These are phyloP conservation scores for Leptinotarsa lineolata DNA, from an alignment of 1,140 invertebrate species.

Conservation along the genomic window DNA sequence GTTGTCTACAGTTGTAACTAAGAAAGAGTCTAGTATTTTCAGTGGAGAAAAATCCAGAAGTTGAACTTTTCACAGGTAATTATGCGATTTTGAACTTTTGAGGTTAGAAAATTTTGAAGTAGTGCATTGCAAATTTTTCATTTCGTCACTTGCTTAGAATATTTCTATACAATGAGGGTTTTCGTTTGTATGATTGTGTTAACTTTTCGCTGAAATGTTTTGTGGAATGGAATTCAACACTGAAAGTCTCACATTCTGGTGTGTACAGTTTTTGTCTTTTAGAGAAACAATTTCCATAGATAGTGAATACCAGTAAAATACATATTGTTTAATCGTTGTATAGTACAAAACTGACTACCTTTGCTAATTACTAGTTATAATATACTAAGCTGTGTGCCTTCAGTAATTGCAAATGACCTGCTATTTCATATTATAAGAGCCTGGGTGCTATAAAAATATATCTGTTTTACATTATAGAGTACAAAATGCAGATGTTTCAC, in stretches of 20 bases:
- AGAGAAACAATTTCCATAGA: conserved; percentile 1
- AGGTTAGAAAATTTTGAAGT: too few species aligned
- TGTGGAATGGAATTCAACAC: neutral
- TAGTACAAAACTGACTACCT: conserved; percentile 57
- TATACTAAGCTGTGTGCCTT: conserved; percentile 57
- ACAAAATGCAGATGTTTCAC: conserved; percentile 37
- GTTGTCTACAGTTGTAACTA: too few species aligned
- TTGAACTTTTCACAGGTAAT: too few species aligned
- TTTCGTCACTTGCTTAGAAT: too few species aligned
- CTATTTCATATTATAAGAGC: conserved; percentile 53
- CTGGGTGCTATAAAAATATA: conserved; percentile 53
- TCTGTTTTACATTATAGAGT: conserved; percentile 47
- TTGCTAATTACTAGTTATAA: conserved; percentile 58
- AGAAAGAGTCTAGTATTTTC: too few species aligned
- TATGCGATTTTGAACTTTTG: too few species aligned
- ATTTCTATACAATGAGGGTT: too few species aligned
- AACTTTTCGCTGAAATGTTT: too few species aligned
- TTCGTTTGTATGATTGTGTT: too few species aligned
- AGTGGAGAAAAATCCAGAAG: too few species aligned
- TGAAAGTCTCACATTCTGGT: neutral
- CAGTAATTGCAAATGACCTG: conserved; percentile 57
- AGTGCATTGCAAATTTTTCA: too few species aligned
- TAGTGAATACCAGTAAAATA: conserved; percentile 24
- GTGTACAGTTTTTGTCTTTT: neutral
- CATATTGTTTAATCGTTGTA: conserved; percentile 54